Evolutionary conservation across 2,797 vertebrate species (phyloP).

Genomic region (Pseudopleuronectes americanus): DNA sequence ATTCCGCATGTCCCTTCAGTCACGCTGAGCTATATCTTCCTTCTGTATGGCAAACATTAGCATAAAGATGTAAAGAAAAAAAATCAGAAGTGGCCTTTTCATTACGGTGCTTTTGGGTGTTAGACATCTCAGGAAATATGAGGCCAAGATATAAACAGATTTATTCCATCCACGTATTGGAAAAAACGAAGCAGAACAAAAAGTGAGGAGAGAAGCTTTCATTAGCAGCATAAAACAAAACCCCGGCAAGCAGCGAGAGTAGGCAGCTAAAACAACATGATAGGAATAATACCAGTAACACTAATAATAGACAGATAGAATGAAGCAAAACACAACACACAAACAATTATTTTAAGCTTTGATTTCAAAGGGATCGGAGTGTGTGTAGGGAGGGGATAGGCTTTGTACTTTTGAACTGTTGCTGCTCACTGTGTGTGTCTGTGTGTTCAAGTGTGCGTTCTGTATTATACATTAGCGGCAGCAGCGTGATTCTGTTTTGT

Average conservation of each 20-base stretch:
- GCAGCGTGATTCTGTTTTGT: slow-evolving; percentile 72
- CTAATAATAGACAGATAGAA: slow-evolving; percentile 78
- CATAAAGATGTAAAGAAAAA: slow-evolving; percentile 33
- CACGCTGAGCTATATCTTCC: neutral
- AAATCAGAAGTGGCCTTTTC: slow-evolving; percentile 57
- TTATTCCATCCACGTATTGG: slow-evolving; percentile 72
- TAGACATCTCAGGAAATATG: slow-evolving; percentile 60
- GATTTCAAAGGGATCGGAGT: slow-evolving; percentile 79
- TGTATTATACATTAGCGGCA: slow-evolving; percentile 69
- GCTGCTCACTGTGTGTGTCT: slow-evolving; percentile 64
- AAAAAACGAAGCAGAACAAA: slow-evolving; percentile 64
- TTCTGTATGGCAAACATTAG: slow-evolving; percentile 7
- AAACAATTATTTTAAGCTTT: slow-evolving; percentile 84
- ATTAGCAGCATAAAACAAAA: slow-evolving; percentile 77
- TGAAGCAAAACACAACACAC: slow-evolving; percentile 77
- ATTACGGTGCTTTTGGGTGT: slow-evolving; percentile 53
- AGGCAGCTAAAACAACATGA: slow-evolving; percentile 74
- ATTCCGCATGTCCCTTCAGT: slow-evolving; percentile 1
- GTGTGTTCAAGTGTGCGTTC: slow-evolving; percentile 53
- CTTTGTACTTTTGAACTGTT: slow-evolving; percentile 81
- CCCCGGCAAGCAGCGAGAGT: slow-evolving; percentile 63
- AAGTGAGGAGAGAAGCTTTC: slow-evolving; percentile 76
- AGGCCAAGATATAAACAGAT: slow-evolving; percentile 57
- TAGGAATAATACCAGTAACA: slow-evolving; percentile 77
- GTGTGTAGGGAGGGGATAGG: slow-evolving; percentile 36